These are phyloP conservation scores for Bombus huntii DNA, from an alignment of 1,140 invertebrate species.

Conservation along the genomic window DNA sequence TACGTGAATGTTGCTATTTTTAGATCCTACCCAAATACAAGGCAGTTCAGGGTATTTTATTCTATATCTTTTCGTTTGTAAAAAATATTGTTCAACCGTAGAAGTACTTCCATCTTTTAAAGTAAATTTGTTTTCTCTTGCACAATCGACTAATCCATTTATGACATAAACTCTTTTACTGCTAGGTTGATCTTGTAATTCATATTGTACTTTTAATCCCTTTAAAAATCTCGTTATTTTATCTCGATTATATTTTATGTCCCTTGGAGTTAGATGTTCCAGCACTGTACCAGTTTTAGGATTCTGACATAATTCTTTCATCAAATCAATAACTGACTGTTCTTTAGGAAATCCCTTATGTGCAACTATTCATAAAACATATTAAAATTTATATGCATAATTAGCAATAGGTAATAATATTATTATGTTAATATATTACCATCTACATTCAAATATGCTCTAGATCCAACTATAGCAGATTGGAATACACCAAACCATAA, in stretches of 20 bases:
- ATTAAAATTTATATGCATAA: constrained; percentile 14
- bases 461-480: constrained; percentile 88
- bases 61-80: constrained; percentile 74
- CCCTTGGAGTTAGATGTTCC: not conserved
- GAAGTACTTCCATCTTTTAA: constrained; percentile 70
- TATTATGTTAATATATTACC: constrained; percentile 79
- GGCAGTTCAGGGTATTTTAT: constrained; percentile 85
- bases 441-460: constrained; percentile 89
- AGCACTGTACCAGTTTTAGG: accelerated
- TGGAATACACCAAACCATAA: constrained; percentile 89
- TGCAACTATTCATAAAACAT: constrained; percentile 81
- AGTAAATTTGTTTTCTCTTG: constrained; percentile 77
- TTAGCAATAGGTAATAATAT: constrained; percentile 3
- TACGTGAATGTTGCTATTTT: constrained; percentile 75
- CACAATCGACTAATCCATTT: constrained; percentile 78
- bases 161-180: constrained; percentile 82
- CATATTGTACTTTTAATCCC: constrained; percentile 80
- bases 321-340: constrained; percentile 79
- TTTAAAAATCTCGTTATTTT: constrained; percentile 64
- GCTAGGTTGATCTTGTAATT: constrained; percentile 78
- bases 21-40: constrained; percentile 85
- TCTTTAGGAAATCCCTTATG: constrained; percentile 87
- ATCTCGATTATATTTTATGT: not conserved
- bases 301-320: constrained; percentile 68
- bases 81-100: constrained; percentile 84